Base-by-base conservation (phyloP, 1,140 invertebrate species). In the Drepana arcuata region DNA sequence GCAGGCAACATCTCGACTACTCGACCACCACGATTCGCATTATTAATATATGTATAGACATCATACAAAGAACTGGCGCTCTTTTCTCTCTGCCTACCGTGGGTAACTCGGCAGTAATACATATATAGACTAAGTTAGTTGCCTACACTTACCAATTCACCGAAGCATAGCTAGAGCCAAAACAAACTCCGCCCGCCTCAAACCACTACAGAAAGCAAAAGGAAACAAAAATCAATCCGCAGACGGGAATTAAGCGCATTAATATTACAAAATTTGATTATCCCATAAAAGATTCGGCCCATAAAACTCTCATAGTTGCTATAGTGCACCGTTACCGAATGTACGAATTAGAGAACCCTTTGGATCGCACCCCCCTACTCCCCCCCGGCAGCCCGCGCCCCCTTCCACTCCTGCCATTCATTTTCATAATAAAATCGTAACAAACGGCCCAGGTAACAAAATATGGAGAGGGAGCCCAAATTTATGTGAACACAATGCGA, bases 261-360 rank as follows among this genome's bases (percentile, higher is more conserved):
- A 81, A 81, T 81, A 77, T 72, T 73, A 70, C 70, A 77, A 77
- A 81, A 81, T 81, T 81, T 81, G 69, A 81, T 81, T 81, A 81
- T 79, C 72, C 66, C 63, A 77, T 81, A 78, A 81, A 81, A 78
- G 66, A 77, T 67, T 71, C 73, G 65, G 46, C 60, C 70, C 69
- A 81, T 81, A 81, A 81, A 78, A 81, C 62, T 65, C 62, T 64
- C 69, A 52, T 74, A 77, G 73, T 78, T 72, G 61, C 58, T 74
- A 77, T 70, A 77, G 67, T 68, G 64, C 67, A 68, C 34, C 48
- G 41, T 34, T 42, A 46, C 55, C 63, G 58, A 72, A 72, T 63
- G 63, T 71, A 72, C 75, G 73, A 75, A 81, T 81, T 81, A 78
- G 71, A n/a, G 64, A 77, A 74, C 73, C 73, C 75, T 75, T 77